These are phyloP conservation scores for Psittacula derbiana DNA, from an alignment of 2,797 vertebrate genomes.

Conservation along the genomic window DNA sequence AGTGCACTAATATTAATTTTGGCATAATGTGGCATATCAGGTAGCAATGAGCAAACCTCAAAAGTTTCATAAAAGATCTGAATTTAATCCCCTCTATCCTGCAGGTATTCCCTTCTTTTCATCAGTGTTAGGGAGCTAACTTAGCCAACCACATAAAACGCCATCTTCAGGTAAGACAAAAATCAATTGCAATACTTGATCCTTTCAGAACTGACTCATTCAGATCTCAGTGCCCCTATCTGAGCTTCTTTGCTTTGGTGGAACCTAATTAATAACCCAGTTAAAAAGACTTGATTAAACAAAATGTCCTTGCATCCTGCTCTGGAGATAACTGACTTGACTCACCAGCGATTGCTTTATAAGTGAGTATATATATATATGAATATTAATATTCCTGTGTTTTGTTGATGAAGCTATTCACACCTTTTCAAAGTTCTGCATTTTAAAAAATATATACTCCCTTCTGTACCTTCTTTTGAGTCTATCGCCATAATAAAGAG, in stretches of 20 bases:
- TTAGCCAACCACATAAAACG: neutral
- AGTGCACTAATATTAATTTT: neutral
- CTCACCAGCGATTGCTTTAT: neutral
- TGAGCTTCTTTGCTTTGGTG: neutral
- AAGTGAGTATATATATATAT: constrained; percentile 3
- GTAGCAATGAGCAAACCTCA: neutral
- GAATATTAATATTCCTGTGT: constrained; percentile 37
- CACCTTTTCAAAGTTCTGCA: neutral
- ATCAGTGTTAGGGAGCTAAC: neutral
- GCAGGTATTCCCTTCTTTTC: neutral
- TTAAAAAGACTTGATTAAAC: neutral
- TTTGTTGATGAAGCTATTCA: constrained; percentile 44
- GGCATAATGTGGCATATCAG: neutral
- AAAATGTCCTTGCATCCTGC: neutral
- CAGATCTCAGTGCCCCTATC: neutral
- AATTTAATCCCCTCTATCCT: neutral
- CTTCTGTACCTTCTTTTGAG: neutral
- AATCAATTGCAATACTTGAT: neutral
- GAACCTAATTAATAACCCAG: constrained; percentile 25
- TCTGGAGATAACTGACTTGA: neutral
- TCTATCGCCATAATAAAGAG: neutral
- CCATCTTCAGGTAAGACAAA: neutral
- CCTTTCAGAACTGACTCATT: neutral
- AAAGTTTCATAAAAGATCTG: neutral
- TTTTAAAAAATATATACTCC: neutral